Base-by-base conservation (phyloP, 2,888 invertebrate genomes). In the Zelleria hepariella region DNA sequence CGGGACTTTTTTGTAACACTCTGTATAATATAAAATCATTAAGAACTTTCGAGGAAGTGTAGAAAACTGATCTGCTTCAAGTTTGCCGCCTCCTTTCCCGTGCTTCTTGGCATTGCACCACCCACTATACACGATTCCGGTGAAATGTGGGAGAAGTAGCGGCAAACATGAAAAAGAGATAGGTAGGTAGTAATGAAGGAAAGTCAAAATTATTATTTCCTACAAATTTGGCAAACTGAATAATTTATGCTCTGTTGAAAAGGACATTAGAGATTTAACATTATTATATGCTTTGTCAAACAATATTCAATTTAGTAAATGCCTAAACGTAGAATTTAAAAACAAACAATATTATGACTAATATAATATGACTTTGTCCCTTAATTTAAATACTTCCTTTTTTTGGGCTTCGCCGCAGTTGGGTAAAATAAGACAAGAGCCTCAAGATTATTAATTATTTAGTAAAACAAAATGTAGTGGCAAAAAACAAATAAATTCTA, bases 171-270 rank as follows among this genome's bases (percentile, higher is more conserved):
- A 10, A 24, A 24, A 4, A 23, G 10, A 7, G 10, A 53, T 53
- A 24, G 24, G 24, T 53, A 15, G 21, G 53, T 53, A 23, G 24
- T n/a, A 24, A 6, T 51, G 6, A 49, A 49, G 18, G 20, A 18
- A 49, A n/a, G 6, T 42, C n/a, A 42, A 42, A 80, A 76, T 76
- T 65, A 70, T 72, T 69, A 75, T 67, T 72, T 66, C 57, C 61
- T 48, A 58, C 58, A 64, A 62, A 62, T 59, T 64, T 63, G 58
- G 64, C 66, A 67, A 64, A 63, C 64, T 63, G 71, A 18, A 49
- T 7, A n/a, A 49, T 49, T 49, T 20, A 18, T 18, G 18, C n/a
- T 71, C 76, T 78, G n/a, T 80, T 77, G 79, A 72, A 73, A 75
- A 81, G 78, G 77, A 77, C 20, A 49, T 65, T 21, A 18, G 49